phyloP scores from a whole-genome alignment of 2,113 vertebrate species.

The Phycodurus eques region DNA sequence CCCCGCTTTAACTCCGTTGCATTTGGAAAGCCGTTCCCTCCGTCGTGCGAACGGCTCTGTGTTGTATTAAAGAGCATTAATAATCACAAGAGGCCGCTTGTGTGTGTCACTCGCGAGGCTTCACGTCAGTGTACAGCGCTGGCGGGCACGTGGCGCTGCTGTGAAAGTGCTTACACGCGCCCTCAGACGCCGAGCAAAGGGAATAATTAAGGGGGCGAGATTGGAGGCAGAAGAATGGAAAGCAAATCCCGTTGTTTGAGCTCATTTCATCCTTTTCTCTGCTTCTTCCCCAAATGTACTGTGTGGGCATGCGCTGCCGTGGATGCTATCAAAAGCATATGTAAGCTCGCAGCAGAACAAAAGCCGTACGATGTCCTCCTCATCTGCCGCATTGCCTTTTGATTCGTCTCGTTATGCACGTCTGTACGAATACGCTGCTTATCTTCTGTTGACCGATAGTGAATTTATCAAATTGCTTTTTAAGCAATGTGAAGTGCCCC shows the following conservation, averaged over 20 bases:
- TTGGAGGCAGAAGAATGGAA: slow-evolving; percentile 71
- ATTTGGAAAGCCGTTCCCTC: slow-evolving; percentile 60
- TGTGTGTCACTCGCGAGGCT: slow-evolving; percentile 73
- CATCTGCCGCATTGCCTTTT: slow-evolving; percentile 69
- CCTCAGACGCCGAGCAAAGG: slow-evolving; percentile 71
- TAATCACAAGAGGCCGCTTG: slow-evolving; percentile 74
- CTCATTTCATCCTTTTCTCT: slow-evolving; percentile 69
- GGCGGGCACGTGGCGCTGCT: slow-evolving; percentile 70
- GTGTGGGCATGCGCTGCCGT: slow-evolving; percentile 57
- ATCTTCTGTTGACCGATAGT: too few species aligned
- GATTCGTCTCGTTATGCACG: slow-evolving; percentile 53
- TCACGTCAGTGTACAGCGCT: slow-evolving; percentile 68
- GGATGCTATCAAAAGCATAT: slow-evolving; percentile 68
- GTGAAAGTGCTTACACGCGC: slow-evolving; percentile 74
- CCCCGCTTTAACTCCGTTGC: slow-evolving; percentile 44
- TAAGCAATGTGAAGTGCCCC: not conserved
- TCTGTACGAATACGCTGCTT: not conserved
- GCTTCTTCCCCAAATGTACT: slow-evolving; percentile 65
- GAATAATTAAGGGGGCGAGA: slow-evolving; percentile 80
- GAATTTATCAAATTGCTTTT: not conserved
- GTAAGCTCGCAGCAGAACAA: slow-evolving; percentile 64
- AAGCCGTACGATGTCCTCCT: slow-evolving; percentile 71
- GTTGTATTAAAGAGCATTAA: slow-evolving; percentile 78
- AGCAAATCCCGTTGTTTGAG: slow-evolving; percentile 77
- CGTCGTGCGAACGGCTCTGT: slow-evolving; percentile 53